Conservation (phyloP, 2,888 invertebrate species). For the Hydropsyche betteni region DNA sequence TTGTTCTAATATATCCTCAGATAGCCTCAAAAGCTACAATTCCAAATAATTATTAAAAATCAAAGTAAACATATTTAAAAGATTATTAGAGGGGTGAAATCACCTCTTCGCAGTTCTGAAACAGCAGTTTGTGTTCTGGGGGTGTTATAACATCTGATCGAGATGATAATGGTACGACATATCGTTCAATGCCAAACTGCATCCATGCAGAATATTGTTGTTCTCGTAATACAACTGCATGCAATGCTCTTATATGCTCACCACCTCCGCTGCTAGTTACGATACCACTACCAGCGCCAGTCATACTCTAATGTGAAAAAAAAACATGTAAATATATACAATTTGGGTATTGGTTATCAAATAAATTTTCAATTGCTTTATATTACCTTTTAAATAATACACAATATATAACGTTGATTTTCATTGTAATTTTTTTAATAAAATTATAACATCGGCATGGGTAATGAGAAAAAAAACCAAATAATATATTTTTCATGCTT, state of each 20-base stretch:
- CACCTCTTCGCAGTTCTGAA: constrained; percentile 88
- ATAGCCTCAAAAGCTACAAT: constrained; percentile 73
- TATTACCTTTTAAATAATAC: neutral
- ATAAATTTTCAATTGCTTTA: neutral
- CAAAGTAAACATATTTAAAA: neutral
- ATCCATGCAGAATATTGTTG: constrained; percentile 81
- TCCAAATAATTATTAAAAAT: neutral
- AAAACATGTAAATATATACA: constrained; percentile 11
- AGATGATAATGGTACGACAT: constrained; percentile 78
- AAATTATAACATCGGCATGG: constrained; percentile 26
- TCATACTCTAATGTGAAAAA: constrained; percentile 41
- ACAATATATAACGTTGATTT: too few relatives aligned
- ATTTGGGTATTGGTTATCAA: too few relatives aligned
- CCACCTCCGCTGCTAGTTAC: constrained; percentile 37
- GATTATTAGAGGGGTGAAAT: constrained; percentile 50
- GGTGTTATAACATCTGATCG: constrained; percentile 79
- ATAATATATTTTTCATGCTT: constrained; percentile 49
- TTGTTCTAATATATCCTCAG: constrained; percentile 83
- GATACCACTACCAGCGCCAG: constrained; percentile 40
- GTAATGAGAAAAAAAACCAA: constrained; percentile 53
- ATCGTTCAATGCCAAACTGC: constrained; percentile 81
- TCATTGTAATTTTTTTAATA: too few relatives aligned
- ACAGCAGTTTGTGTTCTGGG: constrained; percentile 80
- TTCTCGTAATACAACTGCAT: constrained; percentile 79
- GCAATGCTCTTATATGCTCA: constrained; percentile 67